Base-by-base conservation (phyloP, 2,797 vertebrate species). In the Spondyliosoma cantharus region DNA sequence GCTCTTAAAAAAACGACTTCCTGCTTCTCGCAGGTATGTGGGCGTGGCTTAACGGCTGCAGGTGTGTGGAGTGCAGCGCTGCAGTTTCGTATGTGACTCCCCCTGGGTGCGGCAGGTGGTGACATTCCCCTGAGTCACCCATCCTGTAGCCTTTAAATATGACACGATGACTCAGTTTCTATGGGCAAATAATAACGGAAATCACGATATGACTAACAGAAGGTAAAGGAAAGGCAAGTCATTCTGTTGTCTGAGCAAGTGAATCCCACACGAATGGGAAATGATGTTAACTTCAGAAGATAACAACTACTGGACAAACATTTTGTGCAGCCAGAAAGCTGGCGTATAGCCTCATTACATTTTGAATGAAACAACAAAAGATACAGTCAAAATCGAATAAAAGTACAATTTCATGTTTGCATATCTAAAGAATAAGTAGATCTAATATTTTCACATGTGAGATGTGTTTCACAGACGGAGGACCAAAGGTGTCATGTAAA, bases 21-120 rank as follows among this genome's bases (percentile, higher is more conserved):
- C 95, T 92, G 92, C 84, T 93, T 92, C 65, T 87, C 22, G 54
- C 94, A 95, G 94, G 94, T 95, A 93, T 89, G 88, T 90, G 93
- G 94, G 94, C 91, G 94, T 86, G 90, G 73, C 37, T 68, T 82
- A 3, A 29, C 1, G 0, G 0, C 59, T 70, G 86, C 93, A 95
- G 94, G 94, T 94, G 93, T 60, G 76, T 25, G 56, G 42, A 42
- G 17, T 37, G 15, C 5, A 57, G 13, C 2, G 60, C 49, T 42
- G 67, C 37, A 54, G 83, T 78, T 80, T 74, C 74, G 48, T 15
- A 22, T 5, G 50, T 43, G 57, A 60, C 16, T 29, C 50, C 22
- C 3, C 22, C 0, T 68, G 56, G 82, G 78, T 73, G 88, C 50
- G 78, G 78, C n/a, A 43, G 61, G 32, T 12, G 32, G 68, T 53